A percentile compares a stretch with the other conserved stretches of the same genome.
Evolutionary conservation across 2,113 vertebrate genomes (phyloP).

Genomic region (Ranitomeya variabilis): DNA sequence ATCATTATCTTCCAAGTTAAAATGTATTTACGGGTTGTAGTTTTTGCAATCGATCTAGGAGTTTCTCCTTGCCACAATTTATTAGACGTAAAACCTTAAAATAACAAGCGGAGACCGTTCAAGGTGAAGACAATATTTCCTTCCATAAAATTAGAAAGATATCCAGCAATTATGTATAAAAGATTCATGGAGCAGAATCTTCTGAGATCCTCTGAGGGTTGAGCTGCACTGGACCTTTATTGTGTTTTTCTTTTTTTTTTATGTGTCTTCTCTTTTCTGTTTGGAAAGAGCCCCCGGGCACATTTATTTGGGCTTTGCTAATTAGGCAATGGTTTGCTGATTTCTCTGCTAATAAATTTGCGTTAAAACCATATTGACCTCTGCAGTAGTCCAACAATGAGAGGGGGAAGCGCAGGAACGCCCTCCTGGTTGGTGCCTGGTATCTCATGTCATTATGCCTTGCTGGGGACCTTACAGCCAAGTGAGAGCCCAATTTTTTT

Average conservation of each 20-base stretch:
- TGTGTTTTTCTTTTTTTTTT: conserved; percentile 53
- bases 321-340: conserved; percentile 79
- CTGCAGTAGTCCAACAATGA: conserved; percentile 74
- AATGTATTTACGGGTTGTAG: conserved; percentile 16
- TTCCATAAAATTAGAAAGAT: conserved; percentile 65
- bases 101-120: conserved; percentile 39
- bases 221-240: conserved; percentile 57
- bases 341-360: conserved; percentile 77
- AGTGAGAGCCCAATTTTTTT: background rate
- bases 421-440: conserved; percentile 64
- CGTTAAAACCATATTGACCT: conserved; percentile 80
- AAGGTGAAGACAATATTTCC: conserved; percentile 47
- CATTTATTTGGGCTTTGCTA: conserved; percentile 80
- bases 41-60: background rate
- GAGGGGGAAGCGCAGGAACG: conserved; percentile 63
- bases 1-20: background rate
- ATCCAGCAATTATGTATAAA: conserved; percentile 73
- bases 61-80: conserved; percentile 29
- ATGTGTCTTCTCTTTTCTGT: conserved; percentile 26
- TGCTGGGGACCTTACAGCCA: conserved; percentile 26
- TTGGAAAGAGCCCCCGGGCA: conserved; percentile 71
- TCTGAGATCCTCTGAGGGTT: conserved; percentile 67
- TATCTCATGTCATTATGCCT: conserved; percentile 54
- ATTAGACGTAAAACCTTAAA: background rate
- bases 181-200: conserved; percentile 68